phyloP scores from a whole-genome alignment of 2,888 invertebrate species.

The Beris chalybata region DNA sequence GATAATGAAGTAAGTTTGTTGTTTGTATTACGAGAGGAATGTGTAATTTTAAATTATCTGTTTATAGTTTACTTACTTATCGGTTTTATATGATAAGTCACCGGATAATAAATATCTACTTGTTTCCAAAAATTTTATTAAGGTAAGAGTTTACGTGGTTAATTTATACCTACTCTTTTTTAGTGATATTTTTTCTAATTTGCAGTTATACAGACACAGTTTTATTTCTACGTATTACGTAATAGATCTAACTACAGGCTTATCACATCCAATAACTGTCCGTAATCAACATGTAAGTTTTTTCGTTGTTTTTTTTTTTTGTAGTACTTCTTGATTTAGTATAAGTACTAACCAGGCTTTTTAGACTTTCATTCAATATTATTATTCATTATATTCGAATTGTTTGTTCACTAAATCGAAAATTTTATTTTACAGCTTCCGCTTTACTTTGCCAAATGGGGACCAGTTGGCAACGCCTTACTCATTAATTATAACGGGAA shows the following conservation, averaged over 20 bases:
- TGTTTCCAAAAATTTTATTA: slow-evolving; percentile 64
- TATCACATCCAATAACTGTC: slow-evolving; percentile 52
- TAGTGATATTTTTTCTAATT: slow-evolving; percentile 35
- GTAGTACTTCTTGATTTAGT: no score
- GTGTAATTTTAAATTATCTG: background rate
- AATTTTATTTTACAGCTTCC: slow-evolving; percentile 49
- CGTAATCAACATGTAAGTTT: slow-evolving; percentile 40
- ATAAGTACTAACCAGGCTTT: no score
- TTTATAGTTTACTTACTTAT: slow-evolving; percentile 36
- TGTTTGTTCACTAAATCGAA: background rate
- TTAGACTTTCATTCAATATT: slow-evolving; percentile 31
- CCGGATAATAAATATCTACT: slow-evolving; percentile 67
- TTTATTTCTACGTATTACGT: slow-evolving; percentile 74
- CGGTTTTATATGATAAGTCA: slow-evolving; percentile 61
- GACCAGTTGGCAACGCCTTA: slow-evolving; percentile 70
- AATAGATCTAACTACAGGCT: slow-evolving; percentile 63
- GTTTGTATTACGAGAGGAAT: background rate
- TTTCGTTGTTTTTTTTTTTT: no score
- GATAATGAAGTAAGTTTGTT: slow-evolving; percentile 8
- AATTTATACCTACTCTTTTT: background rate
- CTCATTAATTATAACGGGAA: slow-evolving; percentile 75
- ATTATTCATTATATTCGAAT: slow-evolving; percentile 38
- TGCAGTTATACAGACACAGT: slow-evolving; percentile 78
- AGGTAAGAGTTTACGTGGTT: slow-evolving; percentile 58
- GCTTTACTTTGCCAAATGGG: slow-evolving; percentile 73